Evolutionary conservation across 2,113 vertebrate species (phyloP).

Genomic region (Pelvicachromis taeniatus): DNA sequence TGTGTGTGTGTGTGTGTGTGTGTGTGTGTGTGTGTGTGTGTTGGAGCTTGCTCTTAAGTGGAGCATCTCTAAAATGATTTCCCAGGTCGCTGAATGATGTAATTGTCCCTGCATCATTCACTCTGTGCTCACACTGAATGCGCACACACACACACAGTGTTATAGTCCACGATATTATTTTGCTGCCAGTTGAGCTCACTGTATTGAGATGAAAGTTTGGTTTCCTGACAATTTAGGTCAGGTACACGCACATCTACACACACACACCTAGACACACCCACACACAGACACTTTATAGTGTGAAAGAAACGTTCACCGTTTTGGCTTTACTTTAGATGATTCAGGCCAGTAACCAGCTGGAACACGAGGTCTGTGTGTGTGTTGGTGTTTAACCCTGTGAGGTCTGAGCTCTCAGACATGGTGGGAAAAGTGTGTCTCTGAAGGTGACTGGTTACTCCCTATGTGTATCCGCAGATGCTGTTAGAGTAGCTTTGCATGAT

Average conservation of each 20-base stretch:
- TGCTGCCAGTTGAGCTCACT: constrained; percentile 33
- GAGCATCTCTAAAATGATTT: constrained; percentile 65
- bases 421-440: neutral
- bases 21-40: constrained; percentile 3
- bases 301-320: constrained; percentile 1
- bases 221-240: constrained; percentile 44
- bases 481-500: neutral
- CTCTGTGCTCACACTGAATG: neutral
- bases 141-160: neutral
- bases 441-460: neutral
- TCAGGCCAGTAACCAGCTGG: constrained; percentile 46
- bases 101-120: constrained; percentile 49
- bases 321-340: constrained; percentile 22
- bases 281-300: neutral
- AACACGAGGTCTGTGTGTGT: neutral
- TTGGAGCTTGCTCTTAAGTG: constrained; percentile 41
- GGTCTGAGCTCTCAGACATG: neutral
- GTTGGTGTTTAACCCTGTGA: neutral
- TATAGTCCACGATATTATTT: neutral
- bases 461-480: neutral
- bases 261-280: neutral
- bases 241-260: neutral
- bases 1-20: constrained; percentile 2
- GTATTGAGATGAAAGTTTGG: constrained; percentile 26
- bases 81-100: constrained; percentile 57